Base-by-base conservation (phyloP, 2,888 invertebrate species). In the Epinotia brunnichana region DNA sequence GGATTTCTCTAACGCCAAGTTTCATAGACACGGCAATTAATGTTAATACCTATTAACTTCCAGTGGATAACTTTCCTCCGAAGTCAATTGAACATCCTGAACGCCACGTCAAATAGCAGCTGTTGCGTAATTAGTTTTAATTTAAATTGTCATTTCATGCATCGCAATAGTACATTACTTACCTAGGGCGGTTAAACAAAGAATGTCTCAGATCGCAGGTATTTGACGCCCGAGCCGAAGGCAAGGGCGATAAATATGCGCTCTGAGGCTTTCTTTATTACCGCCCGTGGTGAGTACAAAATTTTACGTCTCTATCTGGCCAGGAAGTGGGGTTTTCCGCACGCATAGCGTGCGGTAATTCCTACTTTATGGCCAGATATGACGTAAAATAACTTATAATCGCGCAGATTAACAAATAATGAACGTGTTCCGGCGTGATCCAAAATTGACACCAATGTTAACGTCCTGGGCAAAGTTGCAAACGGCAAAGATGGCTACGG, bases 401-500 rank as follows among this genome's bases (percentile, higher is more conserved):
- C 39, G 11, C 11, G 39, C 10, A 11, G 2, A 39, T 39, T 10
- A 39, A 39, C 39, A 2, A 44, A 44, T 44, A 2, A 41, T 3
- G 7, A 56, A 24, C 21, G 24, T 13, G 24, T 11, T 24, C 3
- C 24, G 4, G 3, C 13, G 54, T 19, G 29, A 29, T 7, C 5
- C 29, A 29, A 7, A 29, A 29, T 29, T 7, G 2, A 56, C 4
- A 56, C 19, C 15, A 13, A 24, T n/a, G 17, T n/a, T n/a, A 3
- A 35, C 17, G 10, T 44, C 21, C 7, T 61, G 35, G 64, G 64
- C 53, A 64, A 53, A 35, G 63, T 64, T 15, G 39, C 35, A 3
- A 19, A 35, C n/a, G 24, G 66, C 39, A 64, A 39, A 44, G 19
- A n/a, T 54, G 39, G 54, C 74, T 74, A 76, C 53, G 9, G 19